A percentile compares a stretch with the other conserved stretches of the same genome.
Evolutionary conservation across 2,113 vertebrate species (phyloP).

Genomic region (Dasyurus viverrinus): DNA sequence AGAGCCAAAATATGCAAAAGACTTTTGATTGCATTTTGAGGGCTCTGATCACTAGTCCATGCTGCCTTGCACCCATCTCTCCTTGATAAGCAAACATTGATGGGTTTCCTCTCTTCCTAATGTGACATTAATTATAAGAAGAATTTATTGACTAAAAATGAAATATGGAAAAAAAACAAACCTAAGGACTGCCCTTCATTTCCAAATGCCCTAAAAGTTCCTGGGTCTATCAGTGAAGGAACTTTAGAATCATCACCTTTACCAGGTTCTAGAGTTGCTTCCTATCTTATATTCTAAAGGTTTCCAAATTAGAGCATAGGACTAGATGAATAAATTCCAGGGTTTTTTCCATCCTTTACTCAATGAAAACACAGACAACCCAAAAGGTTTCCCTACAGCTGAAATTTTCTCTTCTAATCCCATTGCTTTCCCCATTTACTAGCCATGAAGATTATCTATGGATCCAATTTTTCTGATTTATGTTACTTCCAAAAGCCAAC

Average conservation of each 20-base stretch:
- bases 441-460: slow-evolving; percentile 19
- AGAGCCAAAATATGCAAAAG: not conserved
- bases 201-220: not conserved
- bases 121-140: not conserved
- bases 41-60: not conserved
- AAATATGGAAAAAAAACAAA: not conserved
- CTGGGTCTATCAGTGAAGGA: not conserved
- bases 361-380: not conserved
- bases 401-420: not conserved
- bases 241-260: not conserved
- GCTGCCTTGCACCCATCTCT: not conserved
- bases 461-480: slow-evolving; percentile 35
- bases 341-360: not conserved
- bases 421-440: not conserved
- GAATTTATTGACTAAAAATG: not conserved
- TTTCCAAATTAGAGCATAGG: not conserved
- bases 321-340: not conserved
- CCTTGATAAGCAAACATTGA: not conserved
- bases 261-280: not conserved
- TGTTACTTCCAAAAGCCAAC: slow-evolving; percentile 50
- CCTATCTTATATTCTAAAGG: not conserved
- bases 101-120: not conserved
- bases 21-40: not conserved
- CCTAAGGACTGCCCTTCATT: not conserved
- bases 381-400: not conserved